phyloP scores from a whole-genome alignment of 2,113 vertebrate species.

The Tilapia sparmanii region DNA sequence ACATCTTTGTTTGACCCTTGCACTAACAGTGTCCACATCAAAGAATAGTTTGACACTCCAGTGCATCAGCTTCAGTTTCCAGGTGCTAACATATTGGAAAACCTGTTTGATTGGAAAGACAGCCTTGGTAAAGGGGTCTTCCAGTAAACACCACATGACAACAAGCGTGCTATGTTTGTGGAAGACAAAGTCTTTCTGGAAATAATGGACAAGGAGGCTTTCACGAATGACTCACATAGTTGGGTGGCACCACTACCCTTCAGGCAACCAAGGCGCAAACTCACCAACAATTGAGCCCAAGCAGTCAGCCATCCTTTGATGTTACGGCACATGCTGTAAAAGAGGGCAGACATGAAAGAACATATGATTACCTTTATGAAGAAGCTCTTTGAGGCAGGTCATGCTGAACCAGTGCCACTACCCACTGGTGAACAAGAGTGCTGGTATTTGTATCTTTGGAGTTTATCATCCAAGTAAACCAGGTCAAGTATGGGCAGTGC shows the following conservation, averaged over 20 bases:
- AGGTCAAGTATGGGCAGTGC: background rate
- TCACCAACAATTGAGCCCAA: background rate
- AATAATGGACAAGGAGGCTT: background rate
- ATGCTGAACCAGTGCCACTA: background rate
- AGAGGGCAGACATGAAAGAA: background rate
- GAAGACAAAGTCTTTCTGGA: background rate
- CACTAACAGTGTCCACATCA: background rate
- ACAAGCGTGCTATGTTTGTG: background rate
- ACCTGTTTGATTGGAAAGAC: background rate
- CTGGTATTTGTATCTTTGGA: background rate
- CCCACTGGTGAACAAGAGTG: background rate
- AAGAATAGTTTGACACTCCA: background rate
- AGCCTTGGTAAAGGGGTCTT: background rate
- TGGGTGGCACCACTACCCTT: background rate
- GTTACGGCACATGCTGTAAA: background rate
- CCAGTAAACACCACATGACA: accelerated
- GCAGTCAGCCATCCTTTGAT: background rate
- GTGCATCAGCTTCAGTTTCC: background rate
- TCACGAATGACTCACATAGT: background rate
- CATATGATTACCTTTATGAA: background rate
- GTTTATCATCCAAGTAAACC: accelerated
- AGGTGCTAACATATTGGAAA: background rate
- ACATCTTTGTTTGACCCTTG: background rate
- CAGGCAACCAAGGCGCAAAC: background rate
- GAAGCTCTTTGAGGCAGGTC: background rate